A percentile compares a stretch with the other conserved stretches of the same genome.
These are phyloP conservation scores for Brienomyrus brachyistius DNA, from an alignment of 2,113 vertebrate genomes.

Conservation along the genomic window DNA sequence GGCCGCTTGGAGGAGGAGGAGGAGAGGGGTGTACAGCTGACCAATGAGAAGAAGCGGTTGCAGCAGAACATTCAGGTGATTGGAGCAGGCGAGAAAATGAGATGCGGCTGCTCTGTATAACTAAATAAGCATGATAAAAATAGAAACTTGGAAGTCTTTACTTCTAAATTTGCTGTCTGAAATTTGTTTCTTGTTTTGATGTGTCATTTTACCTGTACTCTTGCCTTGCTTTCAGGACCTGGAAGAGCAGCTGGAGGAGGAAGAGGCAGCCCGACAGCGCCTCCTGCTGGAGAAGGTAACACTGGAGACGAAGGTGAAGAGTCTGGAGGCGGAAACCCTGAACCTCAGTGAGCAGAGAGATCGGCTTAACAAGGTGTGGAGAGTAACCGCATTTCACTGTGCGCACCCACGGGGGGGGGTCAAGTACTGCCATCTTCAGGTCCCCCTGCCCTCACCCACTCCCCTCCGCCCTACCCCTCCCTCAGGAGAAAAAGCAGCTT, in stretches of 20 bases:
- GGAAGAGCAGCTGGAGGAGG: conserved; percentile 80
- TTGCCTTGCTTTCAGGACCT: conserved; percentile 60
- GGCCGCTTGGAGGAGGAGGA: conserved; percentile 73
- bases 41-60: conserved; percentile 71
- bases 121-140: not conserved
- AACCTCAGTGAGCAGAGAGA: conserved; percentile 72
- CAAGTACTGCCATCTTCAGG: not conserved
- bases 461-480: not conserved
- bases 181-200: not conserved
- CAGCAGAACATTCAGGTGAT: conserved; percentile 70
- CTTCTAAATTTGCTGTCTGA: not conserved
- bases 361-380: conserved; percentile 68
- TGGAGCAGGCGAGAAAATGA: not conserved
- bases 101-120: not conserved
- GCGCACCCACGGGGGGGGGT: not conserved
- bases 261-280: conserved; percentile 78
- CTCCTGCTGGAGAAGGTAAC: conserved; percentile 82
- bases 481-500: conserved; percentile 74
- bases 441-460: not conserved
- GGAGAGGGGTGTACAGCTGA: conserved; percentile 61
- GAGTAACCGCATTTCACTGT: not conserved
- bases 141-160: not conserved
- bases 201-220: not conserved
- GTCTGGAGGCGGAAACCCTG: conserved; percentile 66
- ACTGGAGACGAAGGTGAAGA: conserved; percentile 76